A percentile compares a stretch with the other conserved stretches of the same genome.
Conservation (phyloP, 2,797 vertebrate genomes). For the Neosalanx taihuensis region DNA sequence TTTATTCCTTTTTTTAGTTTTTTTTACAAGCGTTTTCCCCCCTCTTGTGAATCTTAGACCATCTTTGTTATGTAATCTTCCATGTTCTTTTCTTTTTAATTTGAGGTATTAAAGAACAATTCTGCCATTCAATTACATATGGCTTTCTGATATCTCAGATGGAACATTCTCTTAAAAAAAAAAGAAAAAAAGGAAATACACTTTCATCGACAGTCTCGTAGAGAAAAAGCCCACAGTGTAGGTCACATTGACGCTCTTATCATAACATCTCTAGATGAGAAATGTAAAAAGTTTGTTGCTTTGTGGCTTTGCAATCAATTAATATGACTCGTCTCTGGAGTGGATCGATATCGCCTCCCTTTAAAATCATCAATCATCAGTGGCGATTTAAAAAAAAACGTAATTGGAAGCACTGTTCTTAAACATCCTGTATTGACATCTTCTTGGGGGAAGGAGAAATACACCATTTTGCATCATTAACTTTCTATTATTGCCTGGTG, state of each 20-base stretch:
- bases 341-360: conserved; percentile 79
- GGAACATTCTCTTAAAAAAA: conserved; percentile 58
- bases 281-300: conserved; percentile 67
- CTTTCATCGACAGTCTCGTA: conserved; percentile 62
- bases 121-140: conserved; percentile 61
- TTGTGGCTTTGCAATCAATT: conserved; percentile 80
- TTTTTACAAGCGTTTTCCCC: no score
- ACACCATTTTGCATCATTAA: conserved; percentile 81
- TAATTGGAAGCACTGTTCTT: conserved; percentile 79
- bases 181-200: background rate
- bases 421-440: conserved; percentile 80
- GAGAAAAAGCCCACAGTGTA: conserved; percentile 63
- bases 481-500: conserved; percentile 81
- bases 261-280: conserved; percentile 69
- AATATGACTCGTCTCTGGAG: conserved; percentile 83
- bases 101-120: no score
- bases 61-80: background rate
- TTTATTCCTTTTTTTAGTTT: background rate
- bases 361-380: conserved; percentile 80
- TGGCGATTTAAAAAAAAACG: conserved; percentile 78
- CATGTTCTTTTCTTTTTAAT: background rate
- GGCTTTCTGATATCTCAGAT: conserved; percentile 76
- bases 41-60: background rate
- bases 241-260: conserved; percentile 75
- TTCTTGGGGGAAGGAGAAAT: conserved; percentile 75